These are phyloP conservation scores for Ashinkailepas kermadecensis DNA, from an alignment of 2,888 invertebrate genomes.

Conservation along the genomic window DNA sequence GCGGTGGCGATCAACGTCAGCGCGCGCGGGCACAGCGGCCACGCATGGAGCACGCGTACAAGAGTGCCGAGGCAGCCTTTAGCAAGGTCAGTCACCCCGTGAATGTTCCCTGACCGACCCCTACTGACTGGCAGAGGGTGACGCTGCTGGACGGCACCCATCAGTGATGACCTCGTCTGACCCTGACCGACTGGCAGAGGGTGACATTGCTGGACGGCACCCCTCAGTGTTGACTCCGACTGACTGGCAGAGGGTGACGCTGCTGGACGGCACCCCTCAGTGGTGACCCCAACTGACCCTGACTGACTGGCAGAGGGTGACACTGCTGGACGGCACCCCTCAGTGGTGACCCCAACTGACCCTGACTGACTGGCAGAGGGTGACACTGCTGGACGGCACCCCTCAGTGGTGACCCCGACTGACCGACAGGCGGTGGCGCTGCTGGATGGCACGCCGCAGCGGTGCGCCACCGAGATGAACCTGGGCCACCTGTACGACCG, in stretches of 20 bases:
- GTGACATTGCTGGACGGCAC: no score
- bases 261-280: background rate
- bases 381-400: no score
- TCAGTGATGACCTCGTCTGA: no score
- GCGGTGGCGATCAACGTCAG: background rate
- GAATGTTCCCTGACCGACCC: no score
- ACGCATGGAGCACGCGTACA: background rate
- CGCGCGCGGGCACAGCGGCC: background rate
- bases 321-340: background rate
- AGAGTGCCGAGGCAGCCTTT: background rate
- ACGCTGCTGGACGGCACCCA: no score
- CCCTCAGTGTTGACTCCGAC: background rate
- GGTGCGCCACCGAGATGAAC: constrained; percentile 16
- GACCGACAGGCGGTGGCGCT: background rate
- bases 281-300: background rate
- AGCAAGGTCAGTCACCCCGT: background rate
- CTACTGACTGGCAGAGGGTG: no score
- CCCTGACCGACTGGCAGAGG: no score
- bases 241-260: background rate
- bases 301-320: background rate
- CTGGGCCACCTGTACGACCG: constrained; percentile 20
- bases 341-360: background rate
- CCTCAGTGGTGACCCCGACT: background rate
- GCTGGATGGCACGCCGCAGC: constrained; percentile 12
- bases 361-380: background rate